A percentile compares a stretch with the other conserved stretches of the same genome.
These are phyloP conservation scores for Cabera pusaria DNA, from an alignment of 2,888 invertebrate species.

Conservation along the genomic window DNA sequence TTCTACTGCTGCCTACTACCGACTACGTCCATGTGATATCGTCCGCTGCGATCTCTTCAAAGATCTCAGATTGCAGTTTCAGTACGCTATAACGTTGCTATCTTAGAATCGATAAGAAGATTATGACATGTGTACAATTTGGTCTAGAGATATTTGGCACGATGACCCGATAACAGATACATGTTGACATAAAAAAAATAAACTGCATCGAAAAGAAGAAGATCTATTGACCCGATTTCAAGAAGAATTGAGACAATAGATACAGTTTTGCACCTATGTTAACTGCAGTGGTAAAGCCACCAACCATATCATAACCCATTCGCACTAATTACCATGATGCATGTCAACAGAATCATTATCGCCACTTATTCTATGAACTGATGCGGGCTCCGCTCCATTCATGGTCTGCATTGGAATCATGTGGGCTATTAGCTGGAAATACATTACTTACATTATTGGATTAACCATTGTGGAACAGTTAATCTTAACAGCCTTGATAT, in stretches of 20 bases:
- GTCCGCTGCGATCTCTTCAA: not conserved
- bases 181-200: no score
- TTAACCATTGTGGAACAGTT: not conserved
- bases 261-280: no score
- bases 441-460: no score
- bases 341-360: conserved; percentile 22
- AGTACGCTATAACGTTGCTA: conserved; percentile 1
- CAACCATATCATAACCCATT: no score
- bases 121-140: no score
- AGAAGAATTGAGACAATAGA: no score
- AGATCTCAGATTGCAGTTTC: conserved; percentile 3
- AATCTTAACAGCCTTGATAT: not conserved
- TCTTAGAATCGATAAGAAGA: conserved; percentile 6
- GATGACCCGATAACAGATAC: conserved; percentile 5
- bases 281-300: no score
- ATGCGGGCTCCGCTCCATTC: conserved; percentile 24
- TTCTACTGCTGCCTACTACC: no score
- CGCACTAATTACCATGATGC: conserved; percentile 14
- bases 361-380: conserved; percentile 16
- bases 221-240: no score
- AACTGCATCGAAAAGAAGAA: conserved; percentile 4
- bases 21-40: no score
- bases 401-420: conserved; percentile 12
- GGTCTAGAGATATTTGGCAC: no score
- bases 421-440: no score